These are phyloP conservation scores for Nesospiza acunhae DNA, from an alignment of 2,113 vertebrate genomes.

Conservation along the genomic window DNA sequence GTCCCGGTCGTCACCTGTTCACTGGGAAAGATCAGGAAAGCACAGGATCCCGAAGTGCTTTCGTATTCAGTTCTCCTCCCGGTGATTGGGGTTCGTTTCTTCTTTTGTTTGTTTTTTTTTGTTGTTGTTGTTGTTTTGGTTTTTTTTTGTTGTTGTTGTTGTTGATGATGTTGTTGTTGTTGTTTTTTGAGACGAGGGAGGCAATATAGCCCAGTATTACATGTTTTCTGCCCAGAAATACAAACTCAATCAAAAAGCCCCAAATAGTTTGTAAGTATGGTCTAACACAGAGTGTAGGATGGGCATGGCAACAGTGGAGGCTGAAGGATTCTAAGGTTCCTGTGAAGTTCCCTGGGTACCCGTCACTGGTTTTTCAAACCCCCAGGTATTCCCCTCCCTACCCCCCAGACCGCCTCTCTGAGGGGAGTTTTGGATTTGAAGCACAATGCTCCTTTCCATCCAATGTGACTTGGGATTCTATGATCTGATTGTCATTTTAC, in stretches of 20 bases:
- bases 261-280: neutral
- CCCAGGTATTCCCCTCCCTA: neutral
- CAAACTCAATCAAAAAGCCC: neutral
- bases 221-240: neutral
- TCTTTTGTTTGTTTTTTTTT: neutral
- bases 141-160: neutral
- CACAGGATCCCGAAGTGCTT: neutral
- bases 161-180: no score
- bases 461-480: neutral
- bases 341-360: neutral
- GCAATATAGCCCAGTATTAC: neutral
- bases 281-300: no score
- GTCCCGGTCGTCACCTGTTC: rapidly evolving
- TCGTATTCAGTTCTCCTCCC: neutral
- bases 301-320: no score
- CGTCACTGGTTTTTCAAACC: neutral
- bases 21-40: no score
- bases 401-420: rapidly evolving
- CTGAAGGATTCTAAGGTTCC: neutral
- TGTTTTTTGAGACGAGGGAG: no score
- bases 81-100: rapidly evolving
- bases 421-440: rapidly evolving
- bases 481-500: neutral
- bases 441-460: neutral
- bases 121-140: no score